Conservation (phyloP, 2,797 vertebrate species). For the Serranus cabrilla region DNA sequence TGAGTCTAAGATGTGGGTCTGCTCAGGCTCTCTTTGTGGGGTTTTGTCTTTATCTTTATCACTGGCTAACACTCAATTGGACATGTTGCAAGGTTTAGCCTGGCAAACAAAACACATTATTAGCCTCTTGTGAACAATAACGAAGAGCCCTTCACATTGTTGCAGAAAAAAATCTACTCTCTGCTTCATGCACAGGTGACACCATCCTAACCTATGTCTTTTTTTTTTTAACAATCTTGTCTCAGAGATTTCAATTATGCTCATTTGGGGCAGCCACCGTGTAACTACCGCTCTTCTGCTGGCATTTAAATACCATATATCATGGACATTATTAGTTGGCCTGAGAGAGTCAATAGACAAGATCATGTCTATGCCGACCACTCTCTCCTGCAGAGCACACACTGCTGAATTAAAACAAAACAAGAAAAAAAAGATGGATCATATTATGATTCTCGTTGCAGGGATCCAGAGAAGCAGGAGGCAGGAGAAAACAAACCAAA, state of each 20-base stretch:
- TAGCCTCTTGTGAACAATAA: conserved; percentile 50
- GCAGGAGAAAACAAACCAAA: conserved; percentile 24
- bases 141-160: conserved; percentile 31
- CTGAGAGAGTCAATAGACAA: conserved; percentile 32
- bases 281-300: conserved; percentile 27
- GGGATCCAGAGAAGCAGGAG: conserved; percentile 21
- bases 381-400: conserved; percentile 28
- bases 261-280: background rate
- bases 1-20: conserved; percentile 63
- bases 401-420: conserved; percentile 20
- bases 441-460: conserved; percentile 36
- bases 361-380: conserved; percentile 40
- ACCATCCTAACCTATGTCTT: conserved; percentile 19
- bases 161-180: conserved; percentile 21
- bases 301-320: conserved; percentile 64
- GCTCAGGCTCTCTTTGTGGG: conserved; percentile 46
- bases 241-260: conserved; percentile 28
- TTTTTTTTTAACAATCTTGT: conserved; percentile 29
- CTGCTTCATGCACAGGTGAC: conserved; percentile 26
- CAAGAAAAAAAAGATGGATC: no score
- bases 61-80: conserved; percentile 58
- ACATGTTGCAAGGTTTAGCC: conserved; percentile 56
- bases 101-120: conserved; percentile 53
- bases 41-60: conserved; percentile 66
- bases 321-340: conserved; percentile 50